Evolutionary conservation across 2,888 invertebrate species (phyloP).

Genomic region (Lepidonotus clava): DNA sequence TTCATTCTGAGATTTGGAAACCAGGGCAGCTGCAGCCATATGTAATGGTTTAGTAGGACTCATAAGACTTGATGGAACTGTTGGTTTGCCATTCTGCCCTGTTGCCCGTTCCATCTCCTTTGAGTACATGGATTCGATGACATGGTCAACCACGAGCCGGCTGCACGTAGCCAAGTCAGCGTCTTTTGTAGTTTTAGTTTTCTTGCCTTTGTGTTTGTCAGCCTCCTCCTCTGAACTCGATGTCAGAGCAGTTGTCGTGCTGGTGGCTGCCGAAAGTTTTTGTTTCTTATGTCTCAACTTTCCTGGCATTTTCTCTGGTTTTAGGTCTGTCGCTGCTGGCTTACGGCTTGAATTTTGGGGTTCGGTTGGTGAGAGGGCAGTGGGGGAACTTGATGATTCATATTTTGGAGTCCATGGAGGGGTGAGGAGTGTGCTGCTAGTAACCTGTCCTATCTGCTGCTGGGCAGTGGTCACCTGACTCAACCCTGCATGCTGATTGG

Average conservation of each 20-base stretch:
- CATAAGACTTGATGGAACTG: too few species aligned
- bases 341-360: neutral
- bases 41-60: neutral
- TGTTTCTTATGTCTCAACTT: conserved; percentile 14
- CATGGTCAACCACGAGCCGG: conserved; percentile 57
- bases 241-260: neutral
- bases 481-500: neutral
- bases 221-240: neutral
- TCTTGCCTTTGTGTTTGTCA: neutral
- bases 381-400: neutral
- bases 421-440: conserved; percentile 7
- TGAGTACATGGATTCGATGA: conserved; percentile 58
- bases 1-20: conserved; percentile 27
- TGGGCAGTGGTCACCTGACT: neutral
- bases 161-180: conserved; percentile 46
- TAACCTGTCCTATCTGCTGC: neutral
- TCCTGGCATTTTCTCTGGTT: conserved; percentile 28
- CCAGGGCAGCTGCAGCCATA: neutral
- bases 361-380: neutral
- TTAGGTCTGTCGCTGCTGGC: neutral
- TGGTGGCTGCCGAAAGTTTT: neutral
- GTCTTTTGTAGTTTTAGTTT: neutral
- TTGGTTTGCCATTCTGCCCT: neutral
- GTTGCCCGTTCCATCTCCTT: conserved; percentile 8
- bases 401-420: conserved; percentile 19